Conservation (phyloP, 2,888 invertebrate species). For the Ferrisia virgata region DNA sequence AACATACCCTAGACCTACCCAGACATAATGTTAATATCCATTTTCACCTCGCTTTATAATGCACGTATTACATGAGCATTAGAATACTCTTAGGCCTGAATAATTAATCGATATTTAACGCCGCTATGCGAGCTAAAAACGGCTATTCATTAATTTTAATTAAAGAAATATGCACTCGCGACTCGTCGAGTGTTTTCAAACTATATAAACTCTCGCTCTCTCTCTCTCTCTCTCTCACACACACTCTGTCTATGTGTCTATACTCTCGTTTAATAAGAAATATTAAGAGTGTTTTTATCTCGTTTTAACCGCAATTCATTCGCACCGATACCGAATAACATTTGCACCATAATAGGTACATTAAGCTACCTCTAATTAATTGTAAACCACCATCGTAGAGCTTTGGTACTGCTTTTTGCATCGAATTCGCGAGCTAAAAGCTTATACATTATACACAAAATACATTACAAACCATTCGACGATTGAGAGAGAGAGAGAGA, state of each 20-base stretch:
- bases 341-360: not conserved
- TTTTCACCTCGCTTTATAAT: not conserved
- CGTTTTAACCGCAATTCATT: not conserved
- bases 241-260: no score
- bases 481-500: no score
- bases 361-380: not conserved
- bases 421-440: no score
- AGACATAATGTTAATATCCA: no score
- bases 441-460: not conserved
- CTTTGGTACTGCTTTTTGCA: not conserved
- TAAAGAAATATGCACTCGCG: not conserved
- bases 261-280: not conserved
- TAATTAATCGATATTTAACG: not conserved
- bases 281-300: not conserved
- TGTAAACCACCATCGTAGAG: not conserved
- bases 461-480: not conserved
- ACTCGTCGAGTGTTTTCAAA: not conserved
- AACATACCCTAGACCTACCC: no score
- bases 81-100: constrained; percentile 13
- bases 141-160: not conserved
- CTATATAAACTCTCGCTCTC: no score
- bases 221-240: no score
- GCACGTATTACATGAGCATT: no score
- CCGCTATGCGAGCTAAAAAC: not conserved
- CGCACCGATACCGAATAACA: not conserved